Evolutionary conservation across 2,113 vertebrate genomes (phyloP).

Genomic region (Albula glossodonta): DNA sequence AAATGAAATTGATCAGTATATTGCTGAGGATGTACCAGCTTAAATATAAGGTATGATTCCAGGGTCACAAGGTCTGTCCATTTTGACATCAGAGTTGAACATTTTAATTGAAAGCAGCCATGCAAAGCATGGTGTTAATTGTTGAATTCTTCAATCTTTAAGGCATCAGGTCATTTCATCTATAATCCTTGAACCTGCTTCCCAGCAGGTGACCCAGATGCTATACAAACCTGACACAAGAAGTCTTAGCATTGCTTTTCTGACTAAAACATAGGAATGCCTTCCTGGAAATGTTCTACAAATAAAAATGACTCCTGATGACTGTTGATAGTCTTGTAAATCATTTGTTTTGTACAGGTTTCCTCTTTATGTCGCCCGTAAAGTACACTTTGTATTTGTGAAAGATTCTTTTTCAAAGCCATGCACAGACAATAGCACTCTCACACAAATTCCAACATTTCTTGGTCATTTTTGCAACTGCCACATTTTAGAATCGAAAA

Average conservation of each 20-base stretch:
- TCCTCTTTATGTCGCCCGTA: conserved; percentile 22
- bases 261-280: conserved; percentile 26
- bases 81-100: neutral
- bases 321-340: conserved; percentile 29
- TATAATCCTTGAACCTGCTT: neutral
- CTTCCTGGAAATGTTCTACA: conserved; percentile 40
- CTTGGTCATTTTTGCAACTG: neutral
- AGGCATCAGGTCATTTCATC: too few relatives aligned
- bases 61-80: neutral
- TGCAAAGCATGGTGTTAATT: neutral
- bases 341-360: neutral
- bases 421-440: neutral
- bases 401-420: neutral
- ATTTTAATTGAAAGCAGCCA: neutral
- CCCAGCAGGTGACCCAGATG: neutral
- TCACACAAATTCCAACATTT: neutral
- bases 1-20: too few relatives aligned
- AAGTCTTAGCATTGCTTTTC: neutral
- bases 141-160: too few relatives aligned
- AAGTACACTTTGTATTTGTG: conserved; percentile 16
- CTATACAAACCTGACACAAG: neutral
- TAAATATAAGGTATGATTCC: too few relatives aligned
- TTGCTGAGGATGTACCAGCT: too few relatives aligned
- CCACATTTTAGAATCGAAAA: neutral
- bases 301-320: conserved; percentile 38